Conservation (phyloP, 2,888 invertebrate genomes). For the Subacronicta megacephala region DNA sequence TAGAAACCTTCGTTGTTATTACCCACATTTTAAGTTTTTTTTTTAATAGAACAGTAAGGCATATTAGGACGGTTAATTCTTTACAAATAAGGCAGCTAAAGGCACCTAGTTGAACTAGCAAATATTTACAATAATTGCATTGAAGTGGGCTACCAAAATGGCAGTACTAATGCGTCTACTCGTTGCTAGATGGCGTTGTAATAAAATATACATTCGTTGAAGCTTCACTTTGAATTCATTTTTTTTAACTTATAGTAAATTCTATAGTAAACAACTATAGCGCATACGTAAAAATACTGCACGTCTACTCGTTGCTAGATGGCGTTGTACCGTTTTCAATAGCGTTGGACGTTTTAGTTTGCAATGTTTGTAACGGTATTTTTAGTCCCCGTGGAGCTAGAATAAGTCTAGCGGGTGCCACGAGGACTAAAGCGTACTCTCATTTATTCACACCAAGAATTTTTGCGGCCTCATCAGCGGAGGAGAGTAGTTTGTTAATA, state of each 20-base stretch:
- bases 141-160: constrained; percentile 38
- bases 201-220: constrained; percentile 44
- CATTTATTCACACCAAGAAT: constrained; percentile 95
- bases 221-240: constrained; percentile 43
- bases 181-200: constrained; percentile 70
- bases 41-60: constrained; percentile 70
- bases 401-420: constrained; percentile 83
- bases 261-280: constrained; percentile 24
- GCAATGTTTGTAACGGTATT: constrained; percentile 59
- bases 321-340: constrained; percentile 71
- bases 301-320: constrained; percentile 73
- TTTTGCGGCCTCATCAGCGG: constrained; percentile 96
- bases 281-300: constrained; percentile 36
- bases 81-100: constrained; percentile 83
- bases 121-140: constrained; percentile 60
- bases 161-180: constrained; percentile 51
- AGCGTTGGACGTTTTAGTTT: constrained; percentile 63
- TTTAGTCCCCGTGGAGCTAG: constrained; percentile 86
- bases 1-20: constrained; percentile 80
- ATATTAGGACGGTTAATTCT: constrained; percentile 82
- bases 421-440: constrained; percentile 88
- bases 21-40: constrained; percentile 72
- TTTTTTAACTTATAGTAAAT: constrained; percentile 34
- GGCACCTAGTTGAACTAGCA: constrained; percentile 70
- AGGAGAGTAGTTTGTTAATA: constrained; percentile 95